These are phyloP conservation scores for Lagopus leucura DNA, from an alignment of 2,113 vertebrate species.

Conservation along the genomic window DNA sequence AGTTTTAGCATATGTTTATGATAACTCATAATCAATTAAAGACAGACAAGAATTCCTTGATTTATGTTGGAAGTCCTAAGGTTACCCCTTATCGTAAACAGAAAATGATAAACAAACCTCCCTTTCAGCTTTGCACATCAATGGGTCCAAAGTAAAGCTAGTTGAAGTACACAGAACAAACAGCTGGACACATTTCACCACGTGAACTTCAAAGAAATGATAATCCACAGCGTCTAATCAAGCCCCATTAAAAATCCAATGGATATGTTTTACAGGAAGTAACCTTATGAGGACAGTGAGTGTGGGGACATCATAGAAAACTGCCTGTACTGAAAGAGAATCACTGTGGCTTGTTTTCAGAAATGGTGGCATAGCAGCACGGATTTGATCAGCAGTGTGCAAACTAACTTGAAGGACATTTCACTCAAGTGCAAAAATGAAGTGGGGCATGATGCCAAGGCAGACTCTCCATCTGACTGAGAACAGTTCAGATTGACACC, in stretches of 20 bases:
- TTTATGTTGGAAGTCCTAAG: not conserved
- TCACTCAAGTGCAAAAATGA: not conserved
- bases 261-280: not conserved
- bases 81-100: not conserved
- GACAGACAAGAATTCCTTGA: not conserved
- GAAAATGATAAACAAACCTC: not conserved
- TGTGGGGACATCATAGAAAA: not conserved
- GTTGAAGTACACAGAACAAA: not conserved
- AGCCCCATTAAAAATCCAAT: not conserved
- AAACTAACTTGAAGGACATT: not conserved
- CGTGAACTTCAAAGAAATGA: not conserved
- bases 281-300: not conserved
- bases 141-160: not conserved
- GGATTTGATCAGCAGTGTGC: not conserved
- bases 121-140: not conserved
- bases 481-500: not conserved
- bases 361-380: not conserved
- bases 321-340: not conserved
- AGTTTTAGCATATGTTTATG: not conserved
- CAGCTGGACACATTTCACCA: not conserved
- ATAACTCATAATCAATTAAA: not conserved
- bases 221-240: rapidly evolving
- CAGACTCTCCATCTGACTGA: not conserved
- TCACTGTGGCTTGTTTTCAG: not conserved
- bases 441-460: not conserved